These are phyloP conservation scores for Himalopsyche kuldschensis DNA, from an alignment of 2,888 invertebrate genomes.

Conservation along the genomic window DNA sequence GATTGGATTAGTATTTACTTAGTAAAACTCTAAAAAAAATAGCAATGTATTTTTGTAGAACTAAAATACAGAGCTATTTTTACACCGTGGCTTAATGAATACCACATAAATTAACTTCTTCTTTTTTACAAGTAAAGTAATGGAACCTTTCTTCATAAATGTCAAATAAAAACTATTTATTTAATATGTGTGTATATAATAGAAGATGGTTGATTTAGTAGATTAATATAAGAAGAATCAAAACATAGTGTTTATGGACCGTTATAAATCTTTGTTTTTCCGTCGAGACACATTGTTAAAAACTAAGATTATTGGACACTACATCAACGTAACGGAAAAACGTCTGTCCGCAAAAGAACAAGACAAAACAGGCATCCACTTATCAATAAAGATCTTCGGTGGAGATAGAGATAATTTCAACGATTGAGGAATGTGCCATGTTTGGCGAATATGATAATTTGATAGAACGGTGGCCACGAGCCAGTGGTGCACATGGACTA, in stretches of 20 bases:
- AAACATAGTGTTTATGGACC: background rate
- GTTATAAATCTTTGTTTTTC: background rate
- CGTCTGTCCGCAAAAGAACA: background rate
- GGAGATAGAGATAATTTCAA: slow-evolving; percentile 22
- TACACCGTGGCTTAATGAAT: too few species aligned
- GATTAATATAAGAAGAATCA: background rate
- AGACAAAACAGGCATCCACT: slow-evolving; percentile 8
- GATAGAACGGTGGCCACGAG: background rate
- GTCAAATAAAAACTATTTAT: too few species aligned
- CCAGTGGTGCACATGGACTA: too few species aligned
- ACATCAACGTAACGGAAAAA: slow-evolving; percentile 3
- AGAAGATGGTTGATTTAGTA: background rate
- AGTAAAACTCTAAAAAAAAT: too few species aligned
- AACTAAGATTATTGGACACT: background rate
- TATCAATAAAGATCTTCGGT: slow-evolving; percentile 22
- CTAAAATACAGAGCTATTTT: too few species aligned
- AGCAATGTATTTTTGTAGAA: too few species aligned
- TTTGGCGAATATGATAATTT: slow-evolving; percentile 19
- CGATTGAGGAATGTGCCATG: background rate
- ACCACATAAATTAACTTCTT: too few species aligned
- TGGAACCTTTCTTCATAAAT: too few species aligned
- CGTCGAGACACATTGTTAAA: background rate
- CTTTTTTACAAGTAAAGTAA: too few species aligned
- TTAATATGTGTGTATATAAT: too few species aligned
- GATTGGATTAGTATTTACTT: too few species aligned